phyloP scores from a whole-genome alignment of 2,888 invertebrate species.

The Formica aserva region DNA sequence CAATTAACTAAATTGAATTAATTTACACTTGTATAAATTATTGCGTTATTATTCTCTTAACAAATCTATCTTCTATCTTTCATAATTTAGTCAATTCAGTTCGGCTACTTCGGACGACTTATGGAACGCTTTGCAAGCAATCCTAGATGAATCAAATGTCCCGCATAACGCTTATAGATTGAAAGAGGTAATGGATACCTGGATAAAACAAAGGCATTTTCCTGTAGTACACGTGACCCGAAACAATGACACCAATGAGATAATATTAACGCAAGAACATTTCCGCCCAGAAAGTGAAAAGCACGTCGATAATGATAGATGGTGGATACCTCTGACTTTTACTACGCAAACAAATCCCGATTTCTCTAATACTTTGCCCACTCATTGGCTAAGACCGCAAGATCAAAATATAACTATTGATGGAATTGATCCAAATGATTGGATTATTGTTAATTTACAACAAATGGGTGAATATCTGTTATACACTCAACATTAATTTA shows the following conservation, averaged over 20 bases:
- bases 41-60: not conserved
- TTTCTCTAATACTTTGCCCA: slow-evolving; percentile 63
- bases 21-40: not conserved
- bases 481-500: not conserved
- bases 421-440: slow-evolving; percentile 81
- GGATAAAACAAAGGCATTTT: slow-evolving; percentile 89
- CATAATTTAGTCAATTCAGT: slow-evolving; percentile 55
- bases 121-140: slow-evolving; percentile 79
- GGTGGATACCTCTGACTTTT: slow-evolving; percentile 80
- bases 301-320: slow-evolving; percentile 37
- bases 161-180: slow-evolving; percentile 81
- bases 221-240: slow-evolving; percentile 88
- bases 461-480: slow-evolving; percentile 86
- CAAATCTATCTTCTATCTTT: not conserved
- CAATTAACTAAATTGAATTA: not conserved
- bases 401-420: slow-evolving; percentile 52
- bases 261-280: slow-evolving; percentile 86
- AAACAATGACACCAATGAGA: slow-evolving; percentile 85
- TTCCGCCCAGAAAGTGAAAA: slow-evolving; percentile 55
- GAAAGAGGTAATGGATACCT: slow-evolving; percentile 86
- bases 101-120: slow-evolving; percentile 87
- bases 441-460: slow-evolving; percentile 89
- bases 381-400: slow-evolving; percentile 58
- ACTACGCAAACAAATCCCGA: slow-evolving; percentile 62
- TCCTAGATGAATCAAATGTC: slow-evolving; percentile 38